Conservation (phyloP, 2,113 vertebrate genomes). For the Microtus pennsylvanicus region DNA sequence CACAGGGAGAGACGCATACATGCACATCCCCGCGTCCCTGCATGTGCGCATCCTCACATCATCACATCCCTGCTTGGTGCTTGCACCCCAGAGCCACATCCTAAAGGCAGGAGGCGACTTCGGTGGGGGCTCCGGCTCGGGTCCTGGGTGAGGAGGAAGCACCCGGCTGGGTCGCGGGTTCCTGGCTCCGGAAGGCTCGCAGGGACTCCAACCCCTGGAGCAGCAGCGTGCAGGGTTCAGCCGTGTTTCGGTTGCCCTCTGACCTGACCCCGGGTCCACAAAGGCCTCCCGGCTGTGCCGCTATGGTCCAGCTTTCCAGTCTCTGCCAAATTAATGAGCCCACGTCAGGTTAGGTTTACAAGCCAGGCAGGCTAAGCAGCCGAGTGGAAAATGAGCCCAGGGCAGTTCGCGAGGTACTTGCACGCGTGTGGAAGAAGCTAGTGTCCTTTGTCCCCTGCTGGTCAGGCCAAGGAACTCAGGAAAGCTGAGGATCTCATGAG, state of each 20-base stretch:
- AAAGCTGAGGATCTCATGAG: neutral
- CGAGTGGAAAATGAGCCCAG: constrained; percentile 91
- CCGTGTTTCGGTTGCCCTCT: constrained; percentile 89
- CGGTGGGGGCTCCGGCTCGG: too few relatives aligned
- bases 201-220: neutral
- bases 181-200: neutral
- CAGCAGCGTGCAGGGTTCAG: constrained; percentile 83
- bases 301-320: constrained; percentile 89
- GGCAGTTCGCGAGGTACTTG: constrained; percentile 85
- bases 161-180: neutral
- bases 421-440: constrained; percentile 77
- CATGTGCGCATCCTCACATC: neutral
- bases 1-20: too few relatives aligned
- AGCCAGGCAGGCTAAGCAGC: constrained; percentile 88
- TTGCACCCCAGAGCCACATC: neutral
- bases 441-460: neutral
- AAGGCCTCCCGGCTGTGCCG: constrained; percentile 89
- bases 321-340: constrained; percentile 94
- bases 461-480: neutral
- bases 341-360: constrained; percentile 93
- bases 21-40: neutral
- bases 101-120: neutral
- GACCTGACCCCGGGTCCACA: constrained; percentile 91
- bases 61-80: neutral
- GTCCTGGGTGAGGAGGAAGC: neutral